Base-by-base conservation (phyloP, 1,140 invertebrate species). In the Hyles euphorbiae region DNA sequence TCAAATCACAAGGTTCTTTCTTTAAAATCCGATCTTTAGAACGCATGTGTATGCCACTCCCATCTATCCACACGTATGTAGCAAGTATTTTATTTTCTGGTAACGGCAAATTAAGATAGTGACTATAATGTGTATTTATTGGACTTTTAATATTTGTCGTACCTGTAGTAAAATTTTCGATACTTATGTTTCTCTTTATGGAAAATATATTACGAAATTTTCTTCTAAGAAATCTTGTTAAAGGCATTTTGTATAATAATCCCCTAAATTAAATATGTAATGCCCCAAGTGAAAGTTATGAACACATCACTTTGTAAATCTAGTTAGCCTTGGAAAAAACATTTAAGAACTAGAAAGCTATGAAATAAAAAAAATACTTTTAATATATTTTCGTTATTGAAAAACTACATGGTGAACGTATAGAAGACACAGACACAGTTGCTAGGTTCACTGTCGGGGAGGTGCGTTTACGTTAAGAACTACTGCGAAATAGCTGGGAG, bases 61-160 rank as follows among this genome's bases (percentile, higher is more conserved):
- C 96, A 83, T 98, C 97, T 61, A 98, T 96, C 97, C 97, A 98
- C 32, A 98, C 89, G 78, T 98, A 98, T 60, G 94, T 95, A 5
- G 92, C 93, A 83, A 95, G 92, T 34, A 94, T 89, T 69, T 92
- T 89, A 56, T 94, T 90, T 40, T 93, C 90, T 9, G 94, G 93
- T 56, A 95, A 89, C 0, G 91, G 90, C 65, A 97, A 87, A 55
- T 88, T 83, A 74, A 94, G 78, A 83, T 94, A 97, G 60, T 93
- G 91, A 56, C 92, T 88, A 68, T 69, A 94, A 75, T 58, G 93
- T 2, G 73, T 66, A 63, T 79, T 68, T 55, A 73, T 40, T 9
- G 81, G 78, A n/a, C 46, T 58, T 50, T 63, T 65, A 2, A 56
- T 9, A 60, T 65, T 72, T 4, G 68, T 43, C 34, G 61, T 36